Evolutionary conservation across 1,140 invertebrate genomes (phyloP).

Genomic region (Lepidurus couesii): DNA sequence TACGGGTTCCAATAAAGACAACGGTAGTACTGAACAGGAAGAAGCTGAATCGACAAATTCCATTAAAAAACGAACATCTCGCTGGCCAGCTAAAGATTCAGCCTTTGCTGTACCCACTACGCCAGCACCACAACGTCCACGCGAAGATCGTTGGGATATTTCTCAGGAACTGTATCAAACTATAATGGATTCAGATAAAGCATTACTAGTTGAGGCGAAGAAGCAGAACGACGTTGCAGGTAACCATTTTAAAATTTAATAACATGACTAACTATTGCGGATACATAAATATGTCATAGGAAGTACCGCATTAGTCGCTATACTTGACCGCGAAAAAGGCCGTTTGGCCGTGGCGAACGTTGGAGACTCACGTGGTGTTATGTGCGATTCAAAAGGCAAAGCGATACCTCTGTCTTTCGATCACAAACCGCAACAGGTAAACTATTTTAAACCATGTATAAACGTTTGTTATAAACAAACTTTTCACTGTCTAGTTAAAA

Average conservation of each 20-base stretch:
- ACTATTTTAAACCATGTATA: slow-evolving; percentile 25
- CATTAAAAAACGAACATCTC: neutral
- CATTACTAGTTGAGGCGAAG: slow-evolving; percentile 71
- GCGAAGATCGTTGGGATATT: slow-evolving; percentile 25
- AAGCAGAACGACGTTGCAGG: slow-evolving; percentile 77
- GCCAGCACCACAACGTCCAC: neutral
- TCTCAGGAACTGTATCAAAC: slow-evolving; percentile 29
- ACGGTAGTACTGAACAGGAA: neutral
- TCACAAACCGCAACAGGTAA: slow-evolving; percentile 90
- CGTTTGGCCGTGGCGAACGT: slow-evolving; percentile 89
- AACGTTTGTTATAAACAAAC: slow-evolving; percentile 30
- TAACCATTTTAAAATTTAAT: slow-evolving; percentile 40
- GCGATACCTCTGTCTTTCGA: slow-evolving; percentile 90
- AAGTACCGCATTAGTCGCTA: slow-evolving; percentile 85
- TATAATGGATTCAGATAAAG: slow-evolving; percentile 70
- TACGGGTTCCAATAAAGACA: slow-evolving; percentile 21
- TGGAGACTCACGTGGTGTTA: slow-evolving; percentile 89
- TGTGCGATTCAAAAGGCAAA: slow-evolving; percentile 83
- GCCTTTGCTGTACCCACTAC: neutral
- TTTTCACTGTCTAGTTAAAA: slow-evolving; percentile 56
- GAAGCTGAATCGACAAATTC: slow-evolving; percentile 22
- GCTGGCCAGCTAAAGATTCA: slow-evolving; percentile 1
- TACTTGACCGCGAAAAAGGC: slow-evolving; percentile 62
- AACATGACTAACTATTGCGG: slow-evolving; percentile 32
- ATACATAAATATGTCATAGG: slow-evolving; percentile 49